A percentile compares a stretch with the other conserved stretches of the same genome.
Conservation (phyloP, 92 coral and sea anemone genomes). For the Epizoanthus scotinus region DNA sequence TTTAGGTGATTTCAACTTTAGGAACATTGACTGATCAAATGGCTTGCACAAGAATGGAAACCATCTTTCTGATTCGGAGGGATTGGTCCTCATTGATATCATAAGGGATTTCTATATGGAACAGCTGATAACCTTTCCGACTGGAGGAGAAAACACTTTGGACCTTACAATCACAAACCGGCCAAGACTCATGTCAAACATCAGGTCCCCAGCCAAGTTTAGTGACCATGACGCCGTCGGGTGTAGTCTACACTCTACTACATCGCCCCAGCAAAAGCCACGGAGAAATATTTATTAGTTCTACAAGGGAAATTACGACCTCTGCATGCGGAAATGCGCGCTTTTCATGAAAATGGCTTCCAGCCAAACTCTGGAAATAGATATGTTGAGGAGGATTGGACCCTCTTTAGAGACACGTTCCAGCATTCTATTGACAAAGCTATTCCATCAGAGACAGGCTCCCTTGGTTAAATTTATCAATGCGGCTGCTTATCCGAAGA, state of each 20-base stretch:
- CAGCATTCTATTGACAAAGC: too few species aligned
- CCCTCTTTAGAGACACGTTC: too few species aligned
- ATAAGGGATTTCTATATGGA: constrained; percentile 20
- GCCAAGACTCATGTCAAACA: constrained; percentile 13
- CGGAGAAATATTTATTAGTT: background rate
- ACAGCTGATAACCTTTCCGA: constrained; percentile 17
- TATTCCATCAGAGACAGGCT: too few species aligned
- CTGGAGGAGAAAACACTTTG: constrained; percentile 8
- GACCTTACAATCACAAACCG: constrained; percentile 3
- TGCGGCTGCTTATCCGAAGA: too few species aligned
- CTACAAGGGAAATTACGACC: constrained; percentile 13
- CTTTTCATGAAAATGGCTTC: too few species aligned
- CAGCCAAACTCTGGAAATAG: too few species aligned
- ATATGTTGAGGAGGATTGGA: too few species aligned
- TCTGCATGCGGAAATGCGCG: too few species aligned
- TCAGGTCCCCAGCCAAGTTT: background rate
- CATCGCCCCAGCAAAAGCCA: background rate
- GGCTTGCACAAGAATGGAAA: constrained; percentile 5
- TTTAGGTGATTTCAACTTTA: constrained; percentile 45
- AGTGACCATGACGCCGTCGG: constrained; percentile 32
- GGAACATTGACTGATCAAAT: constrained; percentile 42
- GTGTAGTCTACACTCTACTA: background rate
- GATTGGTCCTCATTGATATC: constrained; percentile 30
- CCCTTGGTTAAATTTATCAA: too few species aligned
- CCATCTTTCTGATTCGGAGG: constrained; percentile 11